Evolutionary conservation across 2,797 vertebrate genomes (phyloP).

Genomic region (Trematomus bernacchii): DNA sequence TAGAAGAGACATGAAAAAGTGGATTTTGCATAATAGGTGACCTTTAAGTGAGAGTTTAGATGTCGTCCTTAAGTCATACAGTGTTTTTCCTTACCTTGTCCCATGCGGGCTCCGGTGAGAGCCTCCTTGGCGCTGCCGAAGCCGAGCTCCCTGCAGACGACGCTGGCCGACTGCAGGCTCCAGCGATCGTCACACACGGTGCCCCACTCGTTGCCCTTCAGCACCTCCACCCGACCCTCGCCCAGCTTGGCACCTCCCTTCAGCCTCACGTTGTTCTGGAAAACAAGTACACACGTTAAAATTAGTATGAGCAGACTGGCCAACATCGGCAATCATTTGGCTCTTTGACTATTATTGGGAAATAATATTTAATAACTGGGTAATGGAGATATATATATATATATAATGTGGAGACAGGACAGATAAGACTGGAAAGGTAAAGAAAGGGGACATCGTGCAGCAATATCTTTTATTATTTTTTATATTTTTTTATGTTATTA

Average conservation of each 20-base stretch:
- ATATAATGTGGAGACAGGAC: too few species aligned
- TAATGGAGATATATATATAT: too few species aligned
- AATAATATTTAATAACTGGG: not conserved
- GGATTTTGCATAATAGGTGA: too few species aligned
- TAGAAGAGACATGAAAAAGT: too few species aligned
- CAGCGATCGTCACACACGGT: conserved; percentile 96
- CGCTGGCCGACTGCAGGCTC: conserved; percentile 92
- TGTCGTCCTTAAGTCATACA: too few species aligned
- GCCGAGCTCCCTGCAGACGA: conserved; percentile 96
- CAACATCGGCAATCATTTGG: not conserved
- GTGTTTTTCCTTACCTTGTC: conserved; percentile 88
- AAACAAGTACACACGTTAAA: not conserved
- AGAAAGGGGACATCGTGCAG: too few species aligned
- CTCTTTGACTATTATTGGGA: not conserved
- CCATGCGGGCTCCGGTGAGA: conserved; percentile 93
- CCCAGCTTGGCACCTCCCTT: conserved; percentile 91
- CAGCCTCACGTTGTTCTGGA: conserved; percentile 88
- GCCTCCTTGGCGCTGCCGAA: conserved; percentile 96
- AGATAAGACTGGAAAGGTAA: too few species aligned
- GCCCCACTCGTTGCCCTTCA: conserved; percentile 92
- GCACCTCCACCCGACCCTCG: conserved; percentile 95
- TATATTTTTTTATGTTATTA: too few species aligned
- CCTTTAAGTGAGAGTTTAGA: too few species aligned
- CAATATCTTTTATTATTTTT: too few species aligned
- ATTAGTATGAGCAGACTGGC: not conserved